Evolutionary conservation across 2,888 invertebrate genomes (phyloP).

Genomic region (Scrobipalpa costella): DNA sequence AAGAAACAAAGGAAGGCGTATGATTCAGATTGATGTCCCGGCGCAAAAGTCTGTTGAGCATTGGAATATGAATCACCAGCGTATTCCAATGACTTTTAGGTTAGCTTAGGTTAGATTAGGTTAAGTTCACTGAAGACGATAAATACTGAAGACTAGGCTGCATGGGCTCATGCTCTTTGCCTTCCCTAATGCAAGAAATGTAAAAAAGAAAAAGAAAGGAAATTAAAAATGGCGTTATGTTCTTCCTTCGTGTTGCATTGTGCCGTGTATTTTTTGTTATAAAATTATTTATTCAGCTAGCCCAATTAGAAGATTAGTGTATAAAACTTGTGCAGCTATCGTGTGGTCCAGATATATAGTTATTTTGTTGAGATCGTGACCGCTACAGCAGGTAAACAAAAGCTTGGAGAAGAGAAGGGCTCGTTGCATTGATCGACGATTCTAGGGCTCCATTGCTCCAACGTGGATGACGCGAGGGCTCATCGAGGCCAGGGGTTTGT

Average conservation of each 20-base stretch:
- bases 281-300: not conserved
- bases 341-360: not conserved
- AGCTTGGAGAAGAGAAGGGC: slow-evolving; percentile 50
- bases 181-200: too few species aligned
- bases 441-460: slow-evolving; percentile 49
- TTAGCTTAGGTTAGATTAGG: too few species aligned
- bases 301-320: not conserved
- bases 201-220: not conserved
- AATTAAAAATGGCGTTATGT: not conserved
- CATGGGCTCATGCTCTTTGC: too few species aligned
- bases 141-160: too few species aligned
- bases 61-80: too few species aligned
- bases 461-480: slow-evolving; percentile 8
- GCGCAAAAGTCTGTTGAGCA: too few species aligned
- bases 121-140: too few species aligned
- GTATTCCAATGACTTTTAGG: too few species aligned
- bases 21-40: too few species aligned
- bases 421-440: slow-evolving; percentile 36
- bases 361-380: not conserved
- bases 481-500: slow-evolving; percentile 46
- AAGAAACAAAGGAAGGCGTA: too few species aligned
- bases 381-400: slow-evolving; percentile 60
- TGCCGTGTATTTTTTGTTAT: not conserved
- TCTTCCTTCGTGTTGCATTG: not conserved
- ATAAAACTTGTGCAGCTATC: not conserved